Evolutionary conservation across 2,113 vertebrate genomes (phyloP), one percentile per base, ranked within the genome.

Genomic region (Cyanocitta stelleri): DNA sequence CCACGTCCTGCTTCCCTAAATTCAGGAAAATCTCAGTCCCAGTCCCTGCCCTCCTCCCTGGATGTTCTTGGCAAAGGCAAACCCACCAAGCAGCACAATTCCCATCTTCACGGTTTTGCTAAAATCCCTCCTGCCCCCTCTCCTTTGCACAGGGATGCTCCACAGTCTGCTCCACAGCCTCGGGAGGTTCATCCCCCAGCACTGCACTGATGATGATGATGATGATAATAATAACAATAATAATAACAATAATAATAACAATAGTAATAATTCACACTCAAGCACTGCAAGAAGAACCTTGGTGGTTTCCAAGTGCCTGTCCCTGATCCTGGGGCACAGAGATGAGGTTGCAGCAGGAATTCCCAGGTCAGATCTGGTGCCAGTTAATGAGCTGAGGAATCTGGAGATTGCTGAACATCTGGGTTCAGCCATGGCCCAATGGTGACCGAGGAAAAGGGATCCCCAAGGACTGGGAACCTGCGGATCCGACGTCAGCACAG

Each of bases 401-500:
- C 48, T 71, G 46, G 55, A 78, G 85, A 39, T 51, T 66, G 61
- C 55, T 78, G 78, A 87, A 82, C 71, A 52, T 82, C 85, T 82
- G 82, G 58, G 82, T 82, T 66, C 52, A 82, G 66, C 18, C 80
- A 75, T 3, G 0, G 10, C 48, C 66, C 35, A 27, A 4, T 24
- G 66, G 23, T 32, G 48, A 78, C 43, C 3, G 33, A 67, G 48
- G 39, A 35, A 58, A 85, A 71, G 56, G 7, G 41, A n/a, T 73
- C 67, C 37, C 86, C 8, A 16, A 7, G 55, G 91, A 92, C 18
- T 2, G 15, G 1, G 58, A 87, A 43, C 29, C 30, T 62, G 71
- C 23, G 3, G 86, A 43, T 39, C 26, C 4, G 1, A 26, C 0
- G 0, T 46, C 88, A 89, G 77, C 44, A 20, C 0, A 2, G 62